Base-by-base conservation (phyloP, 2,888 invertebrate genomes). In the Sipunculus nudus region DNA sequence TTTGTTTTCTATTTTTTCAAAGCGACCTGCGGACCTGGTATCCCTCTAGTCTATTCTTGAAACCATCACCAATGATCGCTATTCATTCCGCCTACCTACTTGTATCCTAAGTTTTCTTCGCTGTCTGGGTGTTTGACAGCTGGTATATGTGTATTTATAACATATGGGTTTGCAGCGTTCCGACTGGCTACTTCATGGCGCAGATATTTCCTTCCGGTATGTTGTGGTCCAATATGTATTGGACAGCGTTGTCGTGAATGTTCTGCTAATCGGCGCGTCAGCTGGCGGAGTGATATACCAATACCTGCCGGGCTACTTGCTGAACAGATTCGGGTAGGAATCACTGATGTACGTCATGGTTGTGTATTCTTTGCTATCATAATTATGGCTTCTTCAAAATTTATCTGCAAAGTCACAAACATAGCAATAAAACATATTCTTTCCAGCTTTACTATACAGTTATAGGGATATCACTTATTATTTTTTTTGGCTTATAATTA, bases 151-250 rank as follows among this genome's bases (percentile, higher is more conserved):
- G n/a, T n/a, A n/a, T n/a, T n/a, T n/a, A n/a, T n/a, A n/a, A n/a
- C 16, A 41, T 75, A 13, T 76, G 76, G 75, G 47, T 73, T 8
- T 61, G 75, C 16, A 61, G 67, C 1, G 61, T 55, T 40, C 56
- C 67, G 2, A 49, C 72, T 21, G 75, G 67, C 5, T 57, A 72
- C 25, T 73, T 73, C 53, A 65, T 70, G 13, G 70, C 72, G 1
- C 71, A 69, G 1, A 57, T 70, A 13, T 74, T 75, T 43, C 76
- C 76, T 0, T 63, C 69, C 8, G 72, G 72, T 13, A 69, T 75
- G 6, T 70, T 70, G 1, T 75, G 75, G 75, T 70, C 65, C 1
- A 71, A 76, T 43, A 68, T 48, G 32, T 69, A 75, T 41, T 76
- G 67, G 73, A 74, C 6, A 71, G 73, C 5, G 59, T 70, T 38